phyloP scores from a whole-genome alignment of 2,797 vertebrate genomes.

The Sebastiscus tertius region DNA sequence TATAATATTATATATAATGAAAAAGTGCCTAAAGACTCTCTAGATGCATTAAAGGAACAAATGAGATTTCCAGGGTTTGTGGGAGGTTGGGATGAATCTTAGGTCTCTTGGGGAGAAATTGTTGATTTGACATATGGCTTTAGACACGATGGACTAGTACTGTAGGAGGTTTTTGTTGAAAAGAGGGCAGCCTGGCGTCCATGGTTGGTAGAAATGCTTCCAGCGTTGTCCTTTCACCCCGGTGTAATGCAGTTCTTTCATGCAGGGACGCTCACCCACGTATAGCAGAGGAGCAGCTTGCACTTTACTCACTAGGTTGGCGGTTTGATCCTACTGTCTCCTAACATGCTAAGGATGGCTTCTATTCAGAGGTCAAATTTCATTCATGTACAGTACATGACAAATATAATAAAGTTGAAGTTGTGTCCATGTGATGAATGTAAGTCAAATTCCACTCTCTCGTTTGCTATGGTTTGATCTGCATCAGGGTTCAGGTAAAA shows the following conservation, averaged over 20 bases:
- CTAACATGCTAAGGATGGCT: too few species aligned
- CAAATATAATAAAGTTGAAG: too few species aligned
- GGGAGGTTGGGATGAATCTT: constrained; percentile 27
- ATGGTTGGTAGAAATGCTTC: not conserved
- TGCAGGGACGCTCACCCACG: constrained; percentile 1
- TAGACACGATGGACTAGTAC: constrained; percentile 30
- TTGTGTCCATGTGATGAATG: not conserved
- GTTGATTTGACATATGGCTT: constrained; percentile 39
- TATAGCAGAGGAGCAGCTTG: too few species aligned
- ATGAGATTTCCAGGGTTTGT: constrained; percentile 23
- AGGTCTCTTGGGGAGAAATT: constrained; percentile 3
- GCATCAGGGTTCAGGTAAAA: not conserved
- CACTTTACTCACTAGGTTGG: too few species aligned
- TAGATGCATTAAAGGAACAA: not conserved
- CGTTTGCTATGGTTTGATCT: not conserved
- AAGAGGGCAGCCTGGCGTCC: constrained; percentile 32
- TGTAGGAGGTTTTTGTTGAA: constrained; percentile 31
- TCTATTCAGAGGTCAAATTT: too few species aligned
- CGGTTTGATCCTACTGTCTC: too few species aligned
- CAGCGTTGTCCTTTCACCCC: not conserved
- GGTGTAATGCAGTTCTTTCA: constrained; percentile 21
- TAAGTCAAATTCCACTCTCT: not conserved
- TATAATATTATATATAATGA: not conserved
- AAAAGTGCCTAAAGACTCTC: not conserved
- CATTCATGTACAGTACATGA: too few species aligned